phyloP scores from a whole-genome alignment of 1,140 invertebrate genomes.

The Caenorhabditis remanei region DNA sequence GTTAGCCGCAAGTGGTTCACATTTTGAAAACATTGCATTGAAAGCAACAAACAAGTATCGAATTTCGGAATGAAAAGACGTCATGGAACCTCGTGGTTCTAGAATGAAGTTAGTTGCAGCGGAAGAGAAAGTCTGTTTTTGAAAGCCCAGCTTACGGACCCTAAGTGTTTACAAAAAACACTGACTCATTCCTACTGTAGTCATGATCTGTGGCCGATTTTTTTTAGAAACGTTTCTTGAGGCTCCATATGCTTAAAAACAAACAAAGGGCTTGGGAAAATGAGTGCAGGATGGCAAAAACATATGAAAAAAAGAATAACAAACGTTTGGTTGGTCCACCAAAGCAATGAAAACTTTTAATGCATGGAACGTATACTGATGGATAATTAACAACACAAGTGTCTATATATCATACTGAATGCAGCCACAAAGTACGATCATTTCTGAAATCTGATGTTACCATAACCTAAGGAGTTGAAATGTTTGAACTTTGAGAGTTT shows the following conservation, averaged over 20 bases:
- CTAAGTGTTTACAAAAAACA: not conserved
- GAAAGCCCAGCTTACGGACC: not conserved
- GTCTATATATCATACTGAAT: no score
- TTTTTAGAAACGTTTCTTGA: constrained; percentile 35
- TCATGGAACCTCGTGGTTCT: constrained; percentile 27
- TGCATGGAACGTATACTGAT: no score
- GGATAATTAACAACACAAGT: no score
- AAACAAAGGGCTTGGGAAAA: constrained; percentile 41
- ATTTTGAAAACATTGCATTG: constrained; percentile 50
- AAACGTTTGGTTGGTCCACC: no score
- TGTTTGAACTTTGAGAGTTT: not conserved
- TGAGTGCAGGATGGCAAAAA: not conserved
- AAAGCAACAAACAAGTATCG: constrained; percentile 52
- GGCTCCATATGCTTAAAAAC: constrained; percentile 25
- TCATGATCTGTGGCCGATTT: constrained; percentile 23
- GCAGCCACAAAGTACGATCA: no score
- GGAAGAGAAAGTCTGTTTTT: not conserved
- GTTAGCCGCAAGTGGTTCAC: constrained; percentile 13
- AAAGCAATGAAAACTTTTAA: no score
- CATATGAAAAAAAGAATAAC: not conserved
- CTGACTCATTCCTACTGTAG: constrained; percentile 14
- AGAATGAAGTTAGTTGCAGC: not conserved
- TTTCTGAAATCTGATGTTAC: no score
- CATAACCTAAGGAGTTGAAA: no score
- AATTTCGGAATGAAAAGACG: not conserved